phyloP scores from a whole-genome alignment of 2,797 vertebrate genomes.

The Propithecus perrieri region DNA sequence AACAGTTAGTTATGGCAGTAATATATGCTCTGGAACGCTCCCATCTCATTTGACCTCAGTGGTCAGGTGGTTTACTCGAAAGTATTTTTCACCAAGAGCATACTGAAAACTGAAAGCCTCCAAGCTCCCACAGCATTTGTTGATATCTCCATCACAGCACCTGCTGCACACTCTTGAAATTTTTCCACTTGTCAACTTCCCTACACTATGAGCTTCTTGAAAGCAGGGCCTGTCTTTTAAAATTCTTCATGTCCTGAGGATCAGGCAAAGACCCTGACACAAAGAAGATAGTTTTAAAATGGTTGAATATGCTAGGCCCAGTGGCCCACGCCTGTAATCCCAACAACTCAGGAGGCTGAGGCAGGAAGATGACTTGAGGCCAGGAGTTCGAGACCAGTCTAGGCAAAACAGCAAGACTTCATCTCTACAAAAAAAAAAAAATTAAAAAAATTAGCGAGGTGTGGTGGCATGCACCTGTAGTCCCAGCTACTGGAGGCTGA shows the following conservation, averaged over 20 bases:
- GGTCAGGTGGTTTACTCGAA: no score
- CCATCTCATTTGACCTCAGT: neutral
- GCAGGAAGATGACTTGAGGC: neutral
- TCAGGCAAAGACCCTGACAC: neutral
- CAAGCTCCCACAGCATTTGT: neutral
- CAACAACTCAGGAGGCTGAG: neutral
- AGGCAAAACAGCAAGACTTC: neutral
- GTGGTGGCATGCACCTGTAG: neutral
- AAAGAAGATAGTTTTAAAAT: neutral
- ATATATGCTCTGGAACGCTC: accelerated
- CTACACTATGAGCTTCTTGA: neutral
- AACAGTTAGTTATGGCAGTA: no score
- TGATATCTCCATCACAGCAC: neutral
- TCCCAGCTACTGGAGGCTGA: neutral
- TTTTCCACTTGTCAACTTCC: no score
- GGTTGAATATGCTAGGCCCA: neutral
- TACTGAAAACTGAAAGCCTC: neutral
- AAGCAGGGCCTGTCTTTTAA: neutral
- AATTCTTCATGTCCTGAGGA: neutral
- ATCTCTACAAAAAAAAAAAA: neutral
- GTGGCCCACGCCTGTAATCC: neutral
- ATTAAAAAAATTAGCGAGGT: no score
- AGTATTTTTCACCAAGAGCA: neutral
- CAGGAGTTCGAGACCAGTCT: neutral
- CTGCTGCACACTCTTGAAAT: accelerated